Conservation (phyloP, 2,113 vertebrate genomes). For the Oceanites oceanicus region DNA sequence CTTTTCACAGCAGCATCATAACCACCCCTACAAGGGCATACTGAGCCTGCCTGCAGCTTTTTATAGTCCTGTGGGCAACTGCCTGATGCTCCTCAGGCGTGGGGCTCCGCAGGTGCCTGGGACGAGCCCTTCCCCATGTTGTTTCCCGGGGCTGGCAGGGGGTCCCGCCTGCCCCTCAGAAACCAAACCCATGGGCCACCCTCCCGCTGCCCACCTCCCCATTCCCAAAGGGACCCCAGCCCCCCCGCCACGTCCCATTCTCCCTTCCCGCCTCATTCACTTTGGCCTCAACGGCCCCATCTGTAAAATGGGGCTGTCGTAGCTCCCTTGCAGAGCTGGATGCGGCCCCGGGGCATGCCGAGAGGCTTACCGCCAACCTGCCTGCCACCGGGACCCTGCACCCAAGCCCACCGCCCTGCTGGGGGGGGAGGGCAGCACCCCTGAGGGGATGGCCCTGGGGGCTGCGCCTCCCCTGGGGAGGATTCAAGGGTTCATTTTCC, state of each 20-base stretch:
- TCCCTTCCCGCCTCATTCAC: neutral
- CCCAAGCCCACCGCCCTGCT: neutral
- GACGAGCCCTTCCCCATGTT: accelerated
- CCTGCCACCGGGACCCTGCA: neutral
- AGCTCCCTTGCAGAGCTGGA: neutral
- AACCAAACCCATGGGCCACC: neutral
- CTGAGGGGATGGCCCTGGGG: neutral
- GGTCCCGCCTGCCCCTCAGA: neutral
- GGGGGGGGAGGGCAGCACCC: neutral
- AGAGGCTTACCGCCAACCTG: neutral
- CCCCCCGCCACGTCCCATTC: accelerated
- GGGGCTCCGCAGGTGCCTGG: neutral
- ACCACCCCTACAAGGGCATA: accelerated
- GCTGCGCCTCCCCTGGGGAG: neutral
- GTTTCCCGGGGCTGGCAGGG: neutral
- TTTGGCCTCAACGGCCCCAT: neutral
- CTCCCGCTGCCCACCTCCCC: no score
- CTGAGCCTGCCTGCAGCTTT: neutral
- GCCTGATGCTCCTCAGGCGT: neutral
- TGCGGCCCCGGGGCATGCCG: accelerated
- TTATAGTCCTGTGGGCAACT: neutral
- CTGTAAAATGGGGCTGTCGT: neutral
- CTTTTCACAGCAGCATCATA: neutral
- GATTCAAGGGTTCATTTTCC: neutral
- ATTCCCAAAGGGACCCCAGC: neutral